Evolutionary conservation across 1,140 invertebrate genomes (phyloP), one percentile per base, ranked within the genome.

Genomic region (Rhagoletis pomonella): DNA sequence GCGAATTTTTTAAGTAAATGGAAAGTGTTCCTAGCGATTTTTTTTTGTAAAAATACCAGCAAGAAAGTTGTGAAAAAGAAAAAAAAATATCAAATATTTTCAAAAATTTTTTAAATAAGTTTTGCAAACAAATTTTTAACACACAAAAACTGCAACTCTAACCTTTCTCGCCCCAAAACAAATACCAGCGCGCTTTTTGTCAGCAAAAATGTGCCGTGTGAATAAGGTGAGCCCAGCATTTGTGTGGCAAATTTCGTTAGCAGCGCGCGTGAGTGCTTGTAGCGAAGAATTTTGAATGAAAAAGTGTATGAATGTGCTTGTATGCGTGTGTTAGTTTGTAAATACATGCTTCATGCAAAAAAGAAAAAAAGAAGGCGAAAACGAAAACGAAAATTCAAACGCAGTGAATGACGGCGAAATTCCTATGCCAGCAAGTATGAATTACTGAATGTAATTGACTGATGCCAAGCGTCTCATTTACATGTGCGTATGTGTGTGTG

Each of bases 221-320:
- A 47, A 47, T 3, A 81, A 81, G 73, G 73, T 81, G 73, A 81
- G 73, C 73, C 69, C 1, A 81, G n/a, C 47, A 19, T 19, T 55
- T 55, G 73, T 73, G 42, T 73, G 14, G 10, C 44, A 67, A 5
- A 65, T 7, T 9, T 19, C 14, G 4, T 42, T 12, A 29, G 29
- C 29, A 29, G 29, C 1, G 29, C 29, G 29, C 29, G 29, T 69
- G 67, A 42, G 10, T 44, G 67, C 67, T 73, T 44, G 69, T 4
- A 73, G 29, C 69, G 47, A 73, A 55, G 10, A 73, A 47, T 73
- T 39, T 73, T 73, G 69, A n/a, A 73, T 73, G 69, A 42, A n/a
- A 39, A n/a, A 12, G 69, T 2, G 12, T 17, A 73, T 50, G 42
- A 47, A 47, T 73, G 44, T 14, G 44, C 44, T 39, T 14, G 42